Evolutionary conservation across 2,888 invertebrate species (phyloP).

Genomic region (Ypsolopha sequella): DNA sequence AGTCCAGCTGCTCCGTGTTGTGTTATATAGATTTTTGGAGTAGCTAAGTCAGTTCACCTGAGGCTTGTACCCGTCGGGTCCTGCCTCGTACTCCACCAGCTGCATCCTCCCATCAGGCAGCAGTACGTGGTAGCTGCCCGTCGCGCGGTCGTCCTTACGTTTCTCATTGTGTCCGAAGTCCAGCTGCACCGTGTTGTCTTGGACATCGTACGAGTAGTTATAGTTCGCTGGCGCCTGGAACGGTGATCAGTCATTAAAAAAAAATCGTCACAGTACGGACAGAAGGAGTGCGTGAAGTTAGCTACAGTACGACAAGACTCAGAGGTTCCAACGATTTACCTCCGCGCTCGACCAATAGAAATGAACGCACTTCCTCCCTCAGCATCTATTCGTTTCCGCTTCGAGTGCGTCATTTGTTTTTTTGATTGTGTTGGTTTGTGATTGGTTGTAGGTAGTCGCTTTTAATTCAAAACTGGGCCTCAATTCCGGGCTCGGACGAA

Average conservation of each 20-base stretch:
- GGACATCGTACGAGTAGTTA: constrained; percentile 75
- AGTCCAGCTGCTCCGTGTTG: constrained; percentile 67
- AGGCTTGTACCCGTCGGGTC: constrained; percentile 72
- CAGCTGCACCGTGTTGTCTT: constrained; percentile 66
- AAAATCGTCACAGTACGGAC: not conserved
- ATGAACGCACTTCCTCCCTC: too few species aligned
- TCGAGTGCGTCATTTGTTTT: too few species aligned
- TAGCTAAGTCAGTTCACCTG: constrained; percentile 63
- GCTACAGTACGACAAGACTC: too few species aligned
- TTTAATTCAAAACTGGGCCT: too few species aligned
- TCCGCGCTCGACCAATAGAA: too few species aligned
- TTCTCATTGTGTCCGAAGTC: constrained; percentile 77
- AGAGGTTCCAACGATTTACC: too few species aligned
- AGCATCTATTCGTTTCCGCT: too few species aligned
- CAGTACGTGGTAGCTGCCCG: constrained; percentile 74
- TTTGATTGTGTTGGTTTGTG: too few species aligned
- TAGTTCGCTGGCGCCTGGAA: constrained; percentile 73
- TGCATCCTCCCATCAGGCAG: constrained; percentile 75
- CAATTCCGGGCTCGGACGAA: too few species aligned
- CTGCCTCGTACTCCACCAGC: constrained; percentile 75
- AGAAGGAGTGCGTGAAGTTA: too few species aligned
- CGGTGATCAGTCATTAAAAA: not conserved
- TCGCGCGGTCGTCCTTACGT: constrained; percentile 73
- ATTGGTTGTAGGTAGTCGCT: too few species aligned
- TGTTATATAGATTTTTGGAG: too few species aligned